These are phyloP conservation scores for Scylla paramamosain DNA, from an alignment of 1,140 invertebrate species.

Conservation along the genomic window DNA sequence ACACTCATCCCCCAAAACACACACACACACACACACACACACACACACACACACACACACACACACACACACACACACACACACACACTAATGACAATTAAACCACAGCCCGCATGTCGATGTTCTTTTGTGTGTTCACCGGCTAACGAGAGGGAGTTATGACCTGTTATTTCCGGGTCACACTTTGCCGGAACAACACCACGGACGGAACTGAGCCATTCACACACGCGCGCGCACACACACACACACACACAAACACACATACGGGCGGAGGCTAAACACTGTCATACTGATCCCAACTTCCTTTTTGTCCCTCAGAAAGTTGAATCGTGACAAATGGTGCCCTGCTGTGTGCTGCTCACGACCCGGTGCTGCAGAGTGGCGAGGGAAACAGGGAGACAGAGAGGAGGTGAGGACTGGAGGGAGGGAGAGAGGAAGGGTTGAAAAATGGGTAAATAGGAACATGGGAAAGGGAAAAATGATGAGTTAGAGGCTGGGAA, in stretches of 20 bases:
- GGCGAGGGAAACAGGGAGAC: background rate
- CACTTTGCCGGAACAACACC: background rate
- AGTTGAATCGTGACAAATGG: background rate
- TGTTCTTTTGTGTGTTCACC: no score
- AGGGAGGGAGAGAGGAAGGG: no score
- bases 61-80: background rate
- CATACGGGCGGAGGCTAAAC: background rate
- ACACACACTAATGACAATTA: background rate
- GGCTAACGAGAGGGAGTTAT: background rate
- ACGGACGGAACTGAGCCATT: background rate
- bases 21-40: no score
- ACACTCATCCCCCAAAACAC: no score
- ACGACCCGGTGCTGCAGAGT: background rate
- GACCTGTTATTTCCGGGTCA: background rate
- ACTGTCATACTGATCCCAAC: background rate
- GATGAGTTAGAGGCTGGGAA: no score
- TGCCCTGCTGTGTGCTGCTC: background rate
- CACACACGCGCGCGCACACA: conserved; percentile 15
- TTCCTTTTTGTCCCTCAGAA: background rate
- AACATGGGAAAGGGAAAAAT: no score
- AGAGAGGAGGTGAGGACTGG: background rate
- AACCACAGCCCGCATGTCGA: no score
- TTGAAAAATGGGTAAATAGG: no score
- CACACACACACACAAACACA: conserved; percentile 11
- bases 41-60: no score